Evolutionary conservation across 1,140 invertebrate genomes (phyloP).

Genomic region (Liolophura sinensis): DNA sequence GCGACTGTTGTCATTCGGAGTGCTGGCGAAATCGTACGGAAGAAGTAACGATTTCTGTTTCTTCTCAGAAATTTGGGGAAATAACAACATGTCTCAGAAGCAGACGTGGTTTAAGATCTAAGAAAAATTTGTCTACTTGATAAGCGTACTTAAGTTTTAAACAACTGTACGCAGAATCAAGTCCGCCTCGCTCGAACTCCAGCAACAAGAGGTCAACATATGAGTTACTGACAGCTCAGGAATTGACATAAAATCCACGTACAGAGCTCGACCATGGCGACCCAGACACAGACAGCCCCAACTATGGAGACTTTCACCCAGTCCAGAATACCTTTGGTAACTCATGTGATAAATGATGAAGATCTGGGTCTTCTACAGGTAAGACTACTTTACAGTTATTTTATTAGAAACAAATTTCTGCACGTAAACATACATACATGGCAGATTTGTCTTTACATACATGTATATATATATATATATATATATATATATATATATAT

Average conservation of each 20-base stretch:
- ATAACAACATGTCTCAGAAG: slow-evolving; percentile 5
- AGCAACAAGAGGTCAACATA: slow-evolving; percentile 1
- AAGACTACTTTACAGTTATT: slow-evolving; percentile 9
- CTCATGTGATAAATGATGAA: slow-evolving; percentile 55
- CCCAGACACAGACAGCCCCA: not conserved
- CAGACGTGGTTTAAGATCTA: not conserved
- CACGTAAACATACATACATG: not conserved
- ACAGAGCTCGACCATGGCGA: slow-evolving; percentile 6
- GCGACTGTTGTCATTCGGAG: slow-evolving; percentile 16
- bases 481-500: too few species aligned
- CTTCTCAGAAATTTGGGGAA: slow-evolving; percentile 13
- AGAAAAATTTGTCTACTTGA: slow-evolving; percentile 10
- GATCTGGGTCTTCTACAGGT: slow-evolving; percentile 51
- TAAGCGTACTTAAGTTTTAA: slow-evolving; percentile 4
- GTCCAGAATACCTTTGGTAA: slow-evolving; percentile 46
- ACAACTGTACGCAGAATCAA: slow-evolving; percentile 5
- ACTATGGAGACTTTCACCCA: slow-evolving; percentile 16
- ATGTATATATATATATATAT: too few species aligned
- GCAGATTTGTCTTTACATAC: not conserved
- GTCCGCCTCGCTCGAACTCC: slow-evolving; percentile 3
- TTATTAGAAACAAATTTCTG: not conserved
- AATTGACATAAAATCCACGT: slow-evolving; percentile 8
- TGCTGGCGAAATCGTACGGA: slow-evolving; percentile 2
- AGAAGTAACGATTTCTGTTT: slow-evolving; percentile 12
- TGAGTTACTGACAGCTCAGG: not conserved